phyloP scores from a whole-genome alignment of 2,113 vertebrate genomes.

The Ptychochromis oligacanthus region DNA sequence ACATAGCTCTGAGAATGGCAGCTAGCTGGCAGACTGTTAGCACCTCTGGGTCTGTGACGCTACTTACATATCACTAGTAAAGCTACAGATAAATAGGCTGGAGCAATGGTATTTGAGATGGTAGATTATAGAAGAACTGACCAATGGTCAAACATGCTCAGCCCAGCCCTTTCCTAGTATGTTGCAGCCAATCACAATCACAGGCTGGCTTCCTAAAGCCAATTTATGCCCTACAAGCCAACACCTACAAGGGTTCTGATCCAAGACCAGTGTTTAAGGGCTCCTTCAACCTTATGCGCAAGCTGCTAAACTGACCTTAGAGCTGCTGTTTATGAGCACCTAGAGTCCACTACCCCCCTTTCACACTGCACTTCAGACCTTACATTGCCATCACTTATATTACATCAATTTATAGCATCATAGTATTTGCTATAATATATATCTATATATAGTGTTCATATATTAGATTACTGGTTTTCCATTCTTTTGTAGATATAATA shows the following conservation, averaged over 20 bases:
- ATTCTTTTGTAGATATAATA: constrained; percentile 75
- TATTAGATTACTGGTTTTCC: constrained; percentile 80
- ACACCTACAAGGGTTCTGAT: constrained; percentile 38
- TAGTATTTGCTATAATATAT: constrained; percentile 77
- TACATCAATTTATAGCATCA: constrained; percentile 77
- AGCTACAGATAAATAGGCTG: constrained; percentile 34
- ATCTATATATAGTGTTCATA: constrained; percentile 68
- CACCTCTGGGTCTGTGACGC: constrained; percentile 48
- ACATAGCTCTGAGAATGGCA: constrained; percentile 44
- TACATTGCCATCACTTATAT: constrained; percentile 74
- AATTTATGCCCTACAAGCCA: constrained; percentile 23
- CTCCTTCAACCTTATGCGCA: constrained; percentile 34
- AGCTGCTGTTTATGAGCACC: constrained; percentile 55
- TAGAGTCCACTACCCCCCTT: constrained; percentile 51
- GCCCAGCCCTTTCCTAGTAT: background rate
- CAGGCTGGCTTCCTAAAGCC: constrained; percentile 9
- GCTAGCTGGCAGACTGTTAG: constrained; percentile 46
- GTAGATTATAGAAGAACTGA: constrained; percentile 8
- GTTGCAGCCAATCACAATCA: constrained; percentile 17
- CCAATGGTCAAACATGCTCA: background rate
- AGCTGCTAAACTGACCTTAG: constrained; percentile 56
- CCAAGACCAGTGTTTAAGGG: constrained; percentile 46
- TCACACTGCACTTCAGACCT: constrained; percentile 70
- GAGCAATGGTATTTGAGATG: constrained; percentile 48
- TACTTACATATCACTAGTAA: constrained; percentile 12